Evolutionary conservation across 2,113 vertebrate genomes (phyloP).

Genomic region (Caranx ignobilis): DNA sequence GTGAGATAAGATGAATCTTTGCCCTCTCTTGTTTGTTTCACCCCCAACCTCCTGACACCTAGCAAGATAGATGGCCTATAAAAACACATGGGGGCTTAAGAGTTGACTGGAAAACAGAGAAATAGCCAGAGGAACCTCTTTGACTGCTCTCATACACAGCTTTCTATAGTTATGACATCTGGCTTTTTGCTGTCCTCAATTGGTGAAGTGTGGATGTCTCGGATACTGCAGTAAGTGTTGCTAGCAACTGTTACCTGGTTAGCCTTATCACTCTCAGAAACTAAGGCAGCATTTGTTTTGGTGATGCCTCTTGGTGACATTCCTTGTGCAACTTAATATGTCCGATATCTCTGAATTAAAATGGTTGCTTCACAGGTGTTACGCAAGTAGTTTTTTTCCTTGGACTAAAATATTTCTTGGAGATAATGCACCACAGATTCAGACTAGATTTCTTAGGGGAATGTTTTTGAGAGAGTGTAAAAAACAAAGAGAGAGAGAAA

Average conservation of each 20-base stretch:
- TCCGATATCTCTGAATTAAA: not conserved
- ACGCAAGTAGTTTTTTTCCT: not conserved
- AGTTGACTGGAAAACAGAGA: constrained; percentile 17
- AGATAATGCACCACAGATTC: not conserved
- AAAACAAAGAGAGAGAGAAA: too few relatives aligned
- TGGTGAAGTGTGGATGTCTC: constrained; percentile 69
- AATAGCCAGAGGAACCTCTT: not conserved
- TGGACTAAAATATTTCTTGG: not conserved
- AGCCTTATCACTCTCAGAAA: not conserved
- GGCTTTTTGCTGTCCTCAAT: constrained; percentile 59
- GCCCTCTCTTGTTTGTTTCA: constrained; percentile 40
- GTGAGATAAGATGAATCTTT: constrained; percentile 62
- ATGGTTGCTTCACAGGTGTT: not conserved
- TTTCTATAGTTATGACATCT: constrained; percentile 49
- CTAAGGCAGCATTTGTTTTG: not conserved
- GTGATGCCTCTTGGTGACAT: not conserved
- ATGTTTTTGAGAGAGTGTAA: too few relatives aligned
- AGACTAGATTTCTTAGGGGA: not conserved
- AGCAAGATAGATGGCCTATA: constrained; percentile 32
- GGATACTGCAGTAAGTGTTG: constrained; percentile 68
- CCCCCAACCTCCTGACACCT: constrained; percentile 49
- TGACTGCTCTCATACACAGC: not conserved
- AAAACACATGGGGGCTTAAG: constrained; percentile 2
- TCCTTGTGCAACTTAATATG: not conserved
- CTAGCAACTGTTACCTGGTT: constrained; percentile 12